phyloP scores from a whole-genome alignment of 2,888 invertebrate genomes.

The Choreutis nemorana region DNA sequence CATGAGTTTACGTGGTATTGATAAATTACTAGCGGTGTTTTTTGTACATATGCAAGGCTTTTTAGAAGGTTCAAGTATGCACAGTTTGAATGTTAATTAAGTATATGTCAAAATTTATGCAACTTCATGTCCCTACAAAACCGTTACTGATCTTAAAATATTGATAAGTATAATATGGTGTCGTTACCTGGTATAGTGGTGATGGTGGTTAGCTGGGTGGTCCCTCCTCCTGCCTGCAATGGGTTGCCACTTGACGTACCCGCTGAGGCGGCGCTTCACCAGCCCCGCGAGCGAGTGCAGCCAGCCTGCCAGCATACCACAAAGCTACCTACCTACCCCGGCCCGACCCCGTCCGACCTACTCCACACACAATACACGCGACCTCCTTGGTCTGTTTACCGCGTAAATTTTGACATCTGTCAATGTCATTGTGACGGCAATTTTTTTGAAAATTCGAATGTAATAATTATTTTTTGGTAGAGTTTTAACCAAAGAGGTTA shows the following conservation, averaged over 20 bases:
- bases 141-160: no score
- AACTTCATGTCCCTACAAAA: no score
- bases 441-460: no score
- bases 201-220: slow-evolving; percentile 20
- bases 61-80: no score
- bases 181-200: slow-evolving; percentile 29
- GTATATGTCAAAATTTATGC: no score
- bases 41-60: no score
- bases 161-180: no score
- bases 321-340: slow-evolving; percentile 12
- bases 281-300: slow-evolving; percentile 74
- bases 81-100: no score
- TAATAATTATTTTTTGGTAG: no score
- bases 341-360: slow-evolving; percentile 15
- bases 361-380: slow-evolving; percentile 14
- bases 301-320: slow-evolving; percentile 64
- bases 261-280: slow-evolving; percentile 82
- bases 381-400: slow-evolving; percentile 20
- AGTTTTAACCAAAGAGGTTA: slow-evolving; percentile 8
- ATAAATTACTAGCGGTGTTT: no score
- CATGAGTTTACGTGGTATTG: no score
- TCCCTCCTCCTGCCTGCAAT: slow-evolving; percentile 46
- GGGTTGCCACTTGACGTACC: slow-evolving; percentile 82
- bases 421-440: no score
- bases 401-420: slow-evolving; percentile 13